Conservation (phyloP, 2,888 invertebrate species). For the Lathronympha strigana region DNA sequence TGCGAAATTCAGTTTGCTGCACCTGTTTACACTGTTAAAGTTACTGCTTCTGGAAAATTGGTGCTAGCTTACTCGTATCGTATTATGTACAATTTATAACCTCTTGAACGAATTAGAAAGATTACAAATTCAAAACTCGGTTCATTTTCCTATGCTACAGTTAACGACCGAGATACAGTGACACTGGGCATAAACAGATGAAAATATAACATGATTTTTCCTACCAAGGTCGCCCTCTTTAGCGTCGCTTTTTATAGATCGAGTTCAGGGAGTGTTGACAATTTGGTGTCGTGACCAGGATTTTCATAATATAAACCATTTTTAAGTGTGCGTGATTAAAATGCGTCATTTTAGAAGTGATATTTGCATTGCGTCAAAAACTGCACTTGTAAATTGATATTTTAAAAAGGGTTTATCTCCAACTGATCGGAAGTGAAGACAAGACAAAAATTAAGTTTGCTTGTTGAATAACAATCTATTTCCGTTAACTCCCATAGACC, state of each 20-base stretch:
- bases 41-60: background rate
- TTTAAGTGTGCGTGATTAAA: too few relatives aligned
- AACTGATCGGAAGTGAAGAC: background rate
- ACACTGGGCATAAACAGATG: conserved; percentile 27
- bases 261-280: conserved; percentile 12
- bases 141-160: background rate
- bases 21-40: background rate
- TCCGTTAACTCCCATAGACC: too few relatives aligned
- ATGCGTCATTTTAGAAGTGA: too few relatives aligned
- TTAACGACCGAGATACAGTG: conserved; percentile 21
- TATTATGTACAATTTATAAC: background rate
- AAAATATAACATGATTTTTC: conserved; percentile 33
- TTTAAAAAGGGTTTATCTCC: too few relatives aligned
- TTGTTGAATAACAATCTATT: background rate
- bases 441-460: background rate
- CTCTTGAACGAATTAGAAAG: background rate
- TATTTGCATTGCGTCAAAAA: too few relatives aligned
- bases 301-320: too few relatives aligned
- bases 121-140: background rate
- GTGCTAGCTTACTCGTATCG: too few relatives aligned
- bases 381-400: too few relatives aligned
- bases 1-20: background rate
- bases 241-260: conserved; percentile 26
- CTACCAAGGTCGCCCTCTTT: conserved; percentile 29
- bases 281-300: conserved; percentile 16